Percentiles rank a stretch among this genome's conserved stretches.
Evolutionary conservation across 2,113 vertebrate species (phyloP).

Genomic region (Pagrus major): DNA sequence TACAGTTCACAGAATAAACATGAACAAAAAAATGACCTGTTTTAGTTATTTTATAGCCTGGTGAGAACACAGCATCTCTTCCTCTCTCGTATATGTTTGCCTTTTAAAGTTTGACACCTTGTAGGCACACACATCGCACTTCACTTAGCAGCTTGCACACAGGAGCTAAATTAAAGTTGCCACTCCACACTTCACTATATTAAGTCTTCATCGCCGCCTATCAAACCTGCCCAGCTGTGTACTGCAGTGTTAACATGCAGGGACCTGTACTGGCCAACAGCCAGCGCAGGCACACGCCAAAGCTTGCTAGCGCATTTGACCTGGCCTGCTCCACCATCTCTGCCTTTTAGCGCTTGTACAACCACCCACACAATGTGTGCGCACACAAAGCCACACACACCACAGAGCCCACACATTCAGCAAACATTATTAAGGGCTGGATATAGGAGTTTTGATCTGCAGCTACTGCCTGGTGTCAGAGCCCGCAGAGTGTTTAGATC

Average conservation of each 20-base stretch:
- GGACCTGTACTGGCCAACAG: slow-evolving; percentile 37
- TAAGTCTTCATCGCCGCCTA: background rate
- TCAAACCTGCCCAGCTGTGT: slow-evolving; percentile 19
- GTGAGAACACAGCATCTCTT: background rate
- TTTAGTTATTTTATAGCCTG: background rate
- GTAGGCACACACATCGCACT: background rate
- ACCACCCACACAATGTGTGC: slow-evolving; percentile 35
- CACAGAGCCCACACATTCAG: background rate
- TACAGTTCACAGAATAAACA: background rate
- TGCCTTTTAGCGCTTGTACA: slow-evolving; percentile 21
- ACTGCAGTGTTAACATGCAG: slow-evolving; percentile 38
- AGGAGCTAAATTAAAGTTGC: background rate
- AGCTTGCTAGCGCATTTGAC: slow-evolving; percentile 37
- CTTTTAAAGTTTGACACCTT: background rate
- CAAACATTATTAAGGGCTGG: slow-evolving; percentile 33
- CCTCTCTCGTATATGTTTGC: background rate
- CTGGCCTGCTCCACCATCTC: slow-evolving; percentile 20
- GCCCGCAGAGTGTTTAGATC: slow-evolving; percentile 37
- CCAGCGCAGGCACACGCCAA: slow-evolving; percentile 37
- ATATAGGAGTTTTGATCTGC: slow-evolving; percentile 33
- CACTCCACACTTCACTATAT: background rate
- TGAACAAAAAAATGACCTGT: slow-evolving; percentile 25
- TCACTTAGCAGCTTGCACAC: background rate
- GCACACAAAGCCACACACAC: background rate
- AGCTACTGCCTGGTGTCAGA: slow-evolving; percentile 20